A percentile compares a stretch with the other conserved stretches of the same genome.
These are phyloP conservation scores for Caenorhabditis panamensis DNA, from an alignment of 2,888 invertebrate species.

Conservation along the genomic window DNA sequence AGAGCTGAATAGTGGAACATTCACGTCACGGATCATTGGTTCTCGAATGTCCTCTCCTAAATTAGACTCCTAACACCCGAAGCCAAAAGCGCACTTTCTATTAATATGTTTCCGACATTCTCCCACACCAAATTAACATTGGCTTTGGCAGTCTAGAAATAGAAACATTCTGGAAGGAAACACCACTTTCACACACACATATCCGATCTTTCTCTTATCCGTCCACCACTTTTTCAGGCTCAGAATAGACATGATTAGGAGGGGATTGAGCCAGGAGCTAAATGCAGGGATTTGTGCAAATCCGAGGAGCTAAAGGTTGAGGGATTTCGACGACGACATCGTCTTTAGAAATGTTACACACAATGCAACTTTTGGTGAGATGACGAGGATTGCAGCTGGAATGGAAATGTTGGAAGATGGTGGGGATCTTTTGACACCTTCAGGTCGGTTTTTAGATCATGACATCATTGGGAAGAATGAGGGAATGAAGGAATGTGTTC, in stretches of 20 bases:
- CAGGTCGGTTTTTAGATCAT: too few relatives aligned
- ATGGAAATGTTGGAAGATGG: too few relatives aligned
- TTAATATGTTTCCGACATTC: slow-evolving; percentile 30
- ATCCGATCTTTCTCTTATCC: too few relatives aligned
- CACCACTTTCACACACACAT: slow-evolving; percentile 25
- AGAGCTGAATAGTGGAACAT: too few relatives aligned
- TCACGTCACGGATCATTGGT: background rate
- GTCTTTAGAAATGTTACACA: too few relatives aligned
- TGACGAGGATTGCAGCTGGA: too few relatives aligned
- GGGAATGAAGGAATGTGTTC: background rate
- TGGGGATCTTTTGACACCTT: too few relatives aligned
- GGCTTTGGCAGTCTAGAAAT: slow-evolving; percentile 23
- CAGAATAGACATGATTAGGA: slow-evolving; percentile 19
- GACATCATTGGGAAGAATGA: slow-evolving; percentile 9
- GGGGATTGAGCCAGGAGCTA: background rate
- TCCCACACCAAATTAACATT: slow-evolving; percentile 39
- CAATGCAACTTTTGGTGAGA: too few relatives aligned
- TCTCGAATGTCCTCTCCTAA: background rate
- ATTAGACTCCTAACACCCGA: too few relatives aligned
- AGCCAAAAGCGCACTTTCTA: slow-evolving; percentile 14
- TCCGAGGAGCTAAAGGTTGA: slow-evolving; percentile 22
- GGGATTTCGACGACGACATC: slow-evolving; percentile 35
- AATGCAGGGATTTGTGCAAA: slow-evolving; percentile 37
- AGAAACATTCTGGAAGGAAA: slow-evolving; percentile 16
- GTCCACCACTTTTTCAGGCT: slow-evolving; percentile 16